phyloP scores from a whole-genome alignment of 2,797 vertebrate genomes.

The Enteromius anoplus region DNA sequence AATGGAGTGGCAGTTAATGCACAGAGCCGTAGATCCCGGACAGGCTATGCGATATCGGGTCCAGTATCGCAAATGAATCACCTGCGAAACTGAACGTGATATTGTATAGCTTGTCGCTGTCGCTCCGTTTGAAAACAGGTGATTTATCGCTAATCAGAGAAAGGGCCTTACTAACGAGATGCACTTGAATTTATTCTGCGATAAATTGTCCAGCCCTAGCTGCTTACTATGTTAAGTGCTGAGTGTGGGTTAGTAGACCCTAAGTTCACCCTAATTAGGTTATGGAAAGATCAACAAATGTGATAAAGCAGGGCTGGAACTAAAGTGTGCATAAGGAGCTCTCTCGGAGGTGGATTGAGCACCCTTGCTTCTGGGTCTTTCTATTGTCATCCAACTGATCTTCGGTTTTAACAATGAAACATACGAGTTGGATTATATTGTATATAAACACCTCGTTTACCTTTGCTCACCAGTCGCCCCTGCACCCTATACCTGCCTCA shows the following conservation, averaged over 20 bases:
- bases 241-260: background rate
- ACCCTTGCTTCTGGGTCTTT: background rate
- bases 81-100: too few species aligned
- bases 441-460: slow-evolving; percentile 2
- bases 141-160: too few species aligned
- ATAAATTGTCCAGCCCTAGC: too few species aligned
- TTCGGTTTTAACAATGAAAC: background rate
- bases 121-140: too few species aligned
- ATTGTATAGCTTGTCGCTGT: too few species aligned
- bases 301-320: background rate
- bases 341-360: background rate
- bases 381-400: background rate
- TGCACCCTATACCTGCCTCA: slow-evolving; percentile 97
- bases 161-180: too few species aligned
- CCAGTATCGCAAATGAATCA: too few species aligned
- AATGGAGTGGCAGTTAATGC: too few species aligned
- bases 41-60: too few species aligned
- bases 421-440: background rate
- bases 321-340: background rate
- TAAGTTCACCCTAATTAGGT: background rate
- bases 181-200: too few species aligned
- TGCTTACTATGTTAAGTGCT: too few species aligned
- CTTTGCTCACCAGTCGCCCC: slow-evolving; percentile 84
- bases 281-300: background rate
- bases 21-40: too few species aligned